phyloP scores from a whole-genome alignment of 2,888 invertebrate species.

The Nycteola revayana region DNA sequence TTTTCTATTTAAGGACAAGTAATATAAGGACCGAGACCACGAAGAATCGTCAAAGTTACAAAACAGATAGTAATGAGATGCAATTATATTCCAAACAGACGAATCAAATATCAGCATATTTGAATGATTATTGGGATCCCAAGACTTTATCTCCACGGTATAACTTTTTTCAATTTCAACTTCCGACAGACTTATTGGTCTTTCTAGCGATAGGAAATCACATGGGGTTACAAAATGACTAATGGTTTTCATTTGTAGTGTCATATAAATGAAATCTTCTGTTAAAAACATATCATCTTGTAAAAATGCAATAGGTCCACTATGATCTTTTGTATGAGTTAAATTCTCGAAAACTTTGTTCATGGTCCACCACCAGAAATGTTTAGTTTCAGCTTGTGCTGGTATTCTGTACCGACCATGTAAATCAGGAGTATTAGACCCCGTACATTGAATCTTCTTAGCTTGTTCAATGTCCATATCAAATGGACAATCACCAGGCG shows the following conservation, averaged over 20 bases:
- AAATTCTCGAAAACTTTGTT: slow-evolving; percentile 53
- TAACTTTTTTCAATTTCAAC: slow-evolving; percentile 22
- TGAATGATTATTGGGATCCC: slow-evolving; percentile 45
- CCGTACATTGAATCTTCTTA: slow-evolving; percentile 39
- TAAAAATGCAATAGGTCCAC: slow-evolving; percentile 47
- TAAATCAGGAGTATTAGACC: slow-evolving; percentile 41
- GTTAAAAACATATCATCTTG: slow-evolving; percentile 46
- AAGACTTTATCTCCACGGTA: slow-evolving; percentile 38
- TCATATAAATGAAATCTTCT: slow-evolving; percentile 55
- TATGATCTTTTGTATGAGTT: slow-evolving; percentile 28
- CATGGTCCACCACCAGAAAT: slow-evolving; percentile 65
- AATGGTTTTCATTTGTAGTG: slow-evolving; percentile 44
- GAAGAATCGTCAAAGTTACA: slow-evolving; percentile 53
- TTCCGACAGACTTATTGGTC: slow-evolving; percentile 10
- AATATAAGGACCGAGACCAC: slow-evolving; percentile 51
- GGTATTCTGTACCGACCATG: slow-evolving; percentile 48
- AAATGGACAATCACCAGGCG: slow-evolving; percentile 38
- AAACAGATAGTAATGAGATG: slow-evolving; percentile 52
- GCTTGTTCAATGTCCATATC: slow-evolving; percentile 32
- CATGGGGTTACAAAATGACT: slow-evolving; percentile 37
- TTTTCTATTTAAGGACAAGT: slow-evolving; percentile 44
- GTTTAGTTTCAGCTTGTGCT: slow-evolving; percentile 41
- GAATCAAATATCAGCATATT: slow-evolving; percentile 48
- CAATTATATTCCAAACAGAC: slow-evolving; percentile 49
- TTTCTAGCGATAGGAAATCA: slow-evolving; percentile 48